Percentiles rank a stretch among this genome's conserved stretches.
phyloP scores from a whole-genome alignment of 1,140 invertebrate genomes.

The Choristoneura fumiferana region DNA sequence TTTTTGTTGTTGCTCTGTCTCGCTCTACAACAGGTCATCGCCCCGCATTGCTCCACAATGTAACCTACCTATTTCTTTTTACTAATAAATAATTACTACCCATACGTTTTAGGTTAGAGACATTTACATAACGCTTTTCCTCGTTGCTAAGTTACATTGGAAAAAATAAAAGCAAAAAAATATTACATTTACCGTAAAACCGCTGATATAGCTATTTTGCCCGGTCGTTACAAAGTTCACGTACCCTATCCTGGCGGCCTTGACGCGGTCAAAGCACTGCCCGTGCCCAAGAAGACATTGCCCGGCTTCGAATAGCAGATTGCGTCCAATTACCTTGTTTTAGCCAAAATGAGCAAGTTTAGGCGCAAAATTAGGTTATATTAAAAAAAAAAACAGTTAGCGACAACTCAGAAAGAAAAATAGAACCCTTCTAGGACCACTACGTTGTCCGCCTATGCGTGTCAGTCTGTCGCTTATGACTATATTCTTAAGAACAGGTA shows the following conservation, averaged over 20 bases:
- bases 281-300: slow-evolving; percentile 46
- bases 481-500: too few relatives aligned
- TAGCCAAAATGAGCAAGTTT: neutral
- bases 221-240: slow-evolving; percentile 46
- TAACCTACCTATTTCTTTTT: neutral
- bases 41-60: slow-evolving; percentile 51
- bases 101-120: too few relatives aligned
- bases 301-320: slow-evolving; percentile 36
- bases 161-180: neutral
- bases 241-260: slow-evolving; percentile 57
- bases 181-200: neutral
- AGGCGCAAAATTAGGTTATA: too few relatives aligned
- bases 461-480: too few relatives aligned
- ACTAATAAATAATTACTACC: neutral
- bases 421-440: too few relatives aligned
- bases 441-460: too few relatives aligned
- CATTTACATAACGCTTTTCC: too few relatives aligned
- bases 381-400: too few relatives aligned
- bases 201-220: slow-evolving; percentile 24
- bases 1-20: slow-evolving; percentile 72
- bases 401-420: too few relatives aligned
- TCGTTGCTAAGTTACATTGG: too few relatives aligned
- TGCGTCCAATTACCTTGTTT: neutral
- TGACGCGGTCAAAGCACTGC: slow-evolving; percentile 58
- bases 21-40: slow-evolving; percentile 71